Base-by-base conservation (phyloP, 2,113 vertebrate species). In the Zapus hudsonius region DNA sequence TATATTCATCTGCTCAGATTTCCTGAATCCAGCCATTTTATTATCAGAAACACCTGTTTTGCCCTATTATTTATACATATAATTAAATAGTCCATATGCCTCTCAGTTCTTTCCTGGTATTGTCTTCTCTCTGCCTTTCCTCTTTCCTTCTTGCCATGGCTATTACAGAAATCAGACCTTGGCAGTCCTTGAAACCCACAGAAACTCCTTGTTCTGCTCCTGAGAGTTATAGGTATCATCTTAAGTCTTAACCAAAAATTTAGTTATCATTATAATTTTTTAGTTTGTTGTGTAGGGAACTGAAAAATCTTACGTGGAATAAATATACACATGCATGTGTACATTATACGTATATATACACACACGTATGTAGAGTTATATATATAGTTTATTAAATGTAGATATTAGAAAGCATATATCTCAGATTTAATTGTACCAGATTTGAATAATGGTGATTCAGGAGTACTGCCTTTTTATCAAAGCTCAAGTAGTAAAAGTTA, bases 401-500 rank as follows among this genome's bases (percentile, higher is more conserved):
- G 44, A 20, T 36, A n/a, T 89, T 87, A 82, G 83, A 84, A 86
- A 83, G 38, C 27, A 10, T 64, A 59, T 91, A 87, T 93, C 59
- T 90, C 57, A 74, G 33, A 78, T 72, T 44, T 89, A 66, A 84
- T 80, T 88, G 40, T 12, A 38, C 29, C 12, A 38, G 2, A 80
- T 72, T 89, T 92, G 27, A 47, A 27, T 84, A 75, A 9, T 78
- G 8, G 57, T 61, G n/a, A 27, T 36, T 20, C 16, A 20, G 9
- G n/a, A 80, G 78, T 64, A 4, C 38, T 90, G n/a, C n/a, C 89
- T 93, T 80, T 57, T 92, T 90, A 78, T 92, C 47, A 61, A 61
- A 84, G 9, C 22, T 89, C 44, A 89, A 95, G 42, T 69, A 73
- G 47, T 67, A 83, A 81, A 95, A 92, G 52, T 84, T 70, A 92